A percentile compares a stretch with the other conserved stretches of the same genome.
Conservation (phyloP, 2,113 vertebrate genomes). For the Colistium nudipinnis region DNA sequence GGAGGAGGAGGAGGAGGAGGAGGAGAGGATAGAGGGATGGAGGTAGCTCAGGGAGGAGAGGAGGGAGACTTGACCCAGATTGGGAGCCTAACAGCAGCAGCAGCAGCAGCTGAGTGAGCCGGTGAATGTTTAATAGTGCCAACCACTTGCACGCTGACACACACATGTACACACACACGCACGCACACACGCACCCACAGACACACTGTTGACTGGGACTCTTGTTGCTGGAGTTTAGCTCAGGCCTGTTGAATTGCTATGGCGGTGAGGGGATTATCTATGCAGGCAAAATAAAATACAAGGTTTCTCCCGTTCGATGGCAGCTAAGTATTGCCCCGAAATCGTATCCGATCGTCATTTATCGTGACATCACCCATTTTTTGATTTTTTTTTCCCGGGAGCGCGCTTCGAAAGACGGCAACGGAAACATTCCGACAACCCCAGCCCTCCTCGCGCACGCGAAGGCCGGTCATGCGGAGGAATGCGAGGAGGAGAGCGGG, state of each 20-base stretch:
- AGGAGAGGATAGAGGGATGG: conserved; percentile 63
- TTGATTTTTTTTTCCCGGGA: too few relatives aligned
- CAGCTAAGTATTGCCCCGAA: too few relatives aligned
- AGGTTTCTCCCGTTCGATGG: too few relatives aligned
- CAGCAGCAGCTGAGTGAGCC: conserved; percentile 77
- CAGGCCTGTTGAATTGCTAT: conserved; percentile 74
- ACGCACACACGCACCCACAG: conserved; percentile 9
- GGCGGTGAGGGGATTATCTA: conserved; percentile 40
- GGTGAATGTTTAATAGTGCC: conserved; percentile 80
- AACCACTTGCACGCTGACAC: conserved; percentile 59
- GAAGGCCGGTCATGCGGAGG: neutral
- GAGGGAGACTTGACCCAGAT: conserved; percentile 81
- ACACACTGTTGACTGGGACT: conserved; percentile 73
- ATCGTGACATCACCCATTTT: too few relatives aligned
- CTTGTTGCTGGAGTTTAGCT: conserved; percentile 74
- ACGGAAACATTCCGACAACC: too few relatives aligned
- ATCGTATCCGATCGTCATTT: too few relatives aligned
- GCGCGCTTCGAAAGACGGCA: too few relatives aligned
- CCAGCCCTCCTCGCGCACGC: neutral
- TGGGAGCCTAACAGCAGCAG: conserved; percentile 73
- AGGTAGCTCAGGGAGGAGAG: conserved; percentile 75
- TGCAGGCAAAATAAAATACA: neutral
- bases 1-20: conserved; percentile 15
- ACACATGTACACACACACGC: conserved; percentile 21
- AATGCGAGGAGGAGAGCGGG: neutral